These are phyloP conservation scores for Rhyacophila evoluta DNA, from an alignment of 2,888 invertebrate genomes.

Conservation along the genomic window DNA sequence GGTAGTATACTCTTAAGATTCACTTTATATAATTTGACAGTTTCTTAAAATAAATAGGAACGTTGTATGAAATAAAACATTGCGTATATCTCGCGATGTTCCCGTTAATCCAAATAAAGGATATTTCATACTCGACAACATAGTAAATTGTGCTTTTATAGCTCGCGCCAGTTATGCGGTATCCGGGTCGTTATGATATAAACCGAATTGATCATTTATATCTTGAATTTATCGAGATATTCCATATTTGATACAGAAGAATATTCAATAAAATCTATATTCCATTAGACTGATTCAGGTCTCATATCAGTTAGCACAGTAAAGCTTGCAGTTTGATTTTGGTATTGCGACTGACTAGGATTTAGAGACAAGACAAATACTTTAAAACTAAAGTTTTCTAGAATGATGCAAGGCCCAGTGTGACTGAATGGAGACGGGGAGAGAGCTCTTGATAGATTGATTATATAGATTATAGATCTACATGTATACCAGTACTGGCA, in stretches of 20 bases:
- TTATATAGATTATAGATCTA: no score
- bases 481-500: no score
- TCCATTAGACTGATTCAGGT: neutral
- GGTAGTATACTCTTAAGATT: no score
- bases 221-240: conserved; percentile 4
- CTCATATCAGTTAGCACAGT: neutral
- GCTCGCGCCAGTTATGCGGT: neutral
- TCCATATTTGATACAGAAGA: neutral
- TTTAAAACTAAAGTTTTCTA: no score
- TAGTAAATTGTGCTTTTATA: conserved; percentile 1
- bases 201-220: conserved; percentile 1
- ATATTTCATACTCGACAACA: conserved; percentile 10
- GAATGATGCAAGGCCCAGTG: no score
- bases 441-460: no score
- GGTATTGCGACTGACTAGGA: no score
- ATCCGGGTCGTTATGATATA: conserved; percentile 8
- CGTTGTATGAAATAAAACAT: neutral
- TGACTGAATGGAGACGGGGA: no score
- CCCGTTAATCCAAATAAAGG: conserved; percentile 24
- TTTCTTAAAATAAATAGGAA: neutral
- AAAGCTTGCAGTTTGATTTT: no score
- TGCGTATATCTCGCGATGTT: neutral
- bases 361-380: no score
- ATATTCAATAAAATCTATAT: neutral
- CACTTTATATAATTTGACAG: neutral